Evolutionary conservation across 2,113 vertebrate genomes (phyloP).

Genomic region (Ginglymostoma cirratum): DNA sequence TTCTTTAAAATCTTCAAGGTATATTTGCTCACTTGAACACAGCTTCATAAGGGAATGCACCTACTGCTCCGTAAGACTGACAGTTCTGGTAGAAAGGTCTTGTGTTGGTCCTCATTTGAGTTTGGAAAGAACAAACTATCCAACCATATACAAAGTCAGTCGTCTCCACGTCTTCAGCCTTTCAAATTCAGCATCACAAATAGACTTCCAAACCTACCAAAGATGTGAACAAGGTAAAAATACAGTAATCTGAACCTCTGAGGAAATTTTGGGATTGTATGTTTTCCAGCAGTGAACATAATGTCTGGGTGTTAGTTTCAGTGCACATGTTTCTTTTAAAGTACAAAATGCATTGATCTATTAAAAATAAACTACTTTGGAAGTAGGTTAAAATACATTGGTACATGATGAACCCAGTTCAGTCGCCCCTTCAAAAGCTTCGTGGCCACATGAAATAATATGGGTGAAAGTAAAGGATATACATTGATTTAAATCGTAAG

Average conservation of each 20-base stretch:
- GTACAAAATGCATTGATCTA: background rate
- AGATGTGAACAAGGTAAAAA: background rate
- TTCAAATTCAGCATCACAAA: background rate
- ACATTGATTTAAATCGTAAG: background rate
- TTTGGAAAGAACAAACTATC: background rate
- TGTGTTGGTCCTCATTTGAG: background rate
- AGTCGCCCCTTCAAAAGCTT: background rate
- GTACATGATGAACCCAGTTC: background rate
- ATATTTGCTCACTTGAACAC: background rate
- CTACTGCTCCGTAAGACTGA: background rate
- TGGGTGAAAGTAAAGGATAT: background rate
- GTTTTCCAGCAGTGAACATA: background rate
- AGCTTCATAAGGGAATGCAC: background rate
- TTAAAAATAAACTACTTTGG: background rate
- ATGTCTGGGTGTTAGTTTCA: background rate
- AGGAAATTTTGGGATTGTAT: background rate
- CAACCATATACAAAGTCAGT: background rate
- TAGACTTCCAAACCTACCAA: background rate
- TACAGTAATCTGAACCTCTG: background rate
- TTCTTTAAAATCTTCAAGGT: background rate
- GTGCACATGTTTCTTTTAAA: background rate
- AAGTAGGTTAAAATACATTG: background rate
- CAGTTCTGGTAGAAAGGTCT: background rate
- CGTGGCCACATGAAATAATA: background rate
- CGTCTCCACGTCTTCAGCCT: background rate